These are phyloP conservation scores for Adelognathus sp. DNA, from an alignment of 2,888 invertebrate species.

Conservation along the genomic window DNA sequence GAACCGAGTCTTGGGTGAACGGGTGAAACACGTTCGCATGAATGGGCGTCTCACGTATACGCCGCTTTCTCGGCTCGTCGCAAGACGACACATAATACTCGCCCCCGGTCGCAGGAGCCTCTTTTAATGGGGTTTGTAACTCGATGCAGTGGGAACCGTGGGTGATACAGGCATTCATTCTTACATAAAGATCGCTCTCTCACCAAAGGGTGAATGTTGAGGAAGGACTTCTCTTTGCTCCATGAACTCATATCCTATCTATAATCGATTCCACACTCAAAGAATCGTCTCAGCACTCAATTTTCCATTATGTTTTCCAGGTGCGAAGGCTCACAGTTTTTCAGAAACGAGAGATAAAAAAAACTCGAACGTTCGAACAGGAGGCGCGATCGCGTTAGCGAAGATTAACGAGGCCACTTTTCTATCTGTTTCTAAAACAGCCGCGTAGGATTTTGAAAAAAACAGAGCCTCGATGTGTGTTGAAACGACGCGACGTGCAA, in stretches of 20 bases:
- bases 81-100: slow-evolving; percentile 69
- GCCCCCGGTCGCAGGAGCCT: slow-evolving; percentile 49
- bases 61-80: slow-evolving; percentile 54
- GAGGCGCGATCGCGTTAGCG: slow-evolving; percentile 68
- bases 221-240: slow-evolving; percentile 7
- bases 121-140: slow-evolving; percentile 72
- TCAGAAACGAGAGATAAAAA: slow-evolving; percentile 63
- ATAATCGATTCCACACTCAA: neutral
- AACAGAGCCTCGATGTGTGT: slow-evolving; percentile 23
- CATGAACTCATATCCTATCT: neutral
- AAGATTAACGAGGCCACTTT: slow-evolving; percentile 68
- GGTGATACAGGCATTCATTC: slow-evolving; percentile 70
- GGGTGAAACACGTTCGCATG: slow-evolving; percentile 69
- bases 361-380: slow-evolving; percentile 42
- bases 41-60: slow-evolving; percentile 74
- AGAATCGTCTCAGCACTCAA: neutral
- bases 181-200: neutral
- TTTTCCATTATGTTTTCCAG: slow-evolving; percentile 65
- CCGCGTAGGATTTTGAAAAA: slow-evolving; percentile 7
- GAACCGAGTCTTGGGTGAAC: slow-evolving; percentile 59
- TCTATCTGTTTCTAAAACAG: slow-evolving; percentile 22
- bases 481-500: slow-evolving; percentile 5
- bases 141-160: slow-evolving; percentile 80
- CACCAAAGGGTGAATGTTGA: slow-evolving; percentile 30
- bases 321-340: slow-evolving; percentile 69